Evolutionary conservation across 2,797 vertebrate genomes (phyloP).

Genomic region (Onychomys arenicola): DNA sequence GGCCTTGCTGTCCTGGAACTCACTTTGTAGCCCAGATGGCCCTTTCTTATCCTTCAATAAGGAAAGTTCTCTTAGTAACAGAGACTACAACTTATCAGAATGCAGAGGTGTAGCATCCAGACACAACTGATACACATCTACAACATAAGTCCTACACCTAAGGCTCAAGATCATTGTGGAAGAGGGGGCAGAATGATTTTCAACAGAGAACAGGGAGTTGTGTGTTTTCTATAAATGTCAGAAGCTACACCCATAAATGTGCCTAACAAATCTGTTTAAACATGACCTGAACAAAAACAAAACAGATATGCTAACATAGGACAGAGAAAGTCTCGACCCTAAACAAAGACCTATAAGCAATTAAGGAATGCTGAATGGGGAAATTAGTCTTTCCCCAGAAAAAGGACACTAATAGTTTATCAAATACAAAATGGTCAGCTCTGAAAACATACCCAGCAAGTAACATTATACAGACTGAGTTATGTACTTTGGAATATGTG

Average conservation of each 20-base stretch:
- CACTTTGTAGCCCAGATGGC: too few species aligned
- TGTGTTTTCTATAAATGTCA: not conserved
- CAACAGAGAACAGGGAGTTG: not conserved
- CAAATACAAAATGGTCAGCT: not conserved
- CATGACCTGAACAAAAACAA: not conserved
- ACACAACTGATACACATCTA: not conserved
- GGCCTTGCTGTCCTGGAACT: too few species aligned
- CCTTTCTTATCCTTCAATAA: not conserved
- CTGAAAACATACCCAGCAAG: not conserved
- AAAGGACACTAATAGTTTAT: not conserved
- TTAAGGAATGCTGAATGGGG: not conserved
- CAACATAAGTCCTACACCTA: not conserved
- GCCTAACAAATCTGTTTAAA: not conserved
- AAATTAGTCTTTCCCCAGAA: not conserved
- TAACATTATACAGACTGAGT: not conserved
- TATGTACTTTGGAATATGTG: not conserved
- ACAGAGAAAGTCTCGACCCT: not conserved
- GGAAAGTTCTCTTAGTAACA: not conserved
- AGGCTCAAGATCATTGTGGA: not conserved
- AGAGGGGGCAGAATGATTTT: not conserved
- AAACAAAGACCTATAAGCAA: not conserved
- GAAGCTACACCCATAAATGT: not conserved
- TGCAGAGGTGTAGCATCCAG: not conserved
- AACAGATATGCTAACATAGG: not conserved
- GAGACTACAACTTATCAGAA: not conserved